Evolutionary conservation across 2,797 vertebrate genomes (phyloP).

Genomic region (Kryptopterus vitreolus): DNA sequence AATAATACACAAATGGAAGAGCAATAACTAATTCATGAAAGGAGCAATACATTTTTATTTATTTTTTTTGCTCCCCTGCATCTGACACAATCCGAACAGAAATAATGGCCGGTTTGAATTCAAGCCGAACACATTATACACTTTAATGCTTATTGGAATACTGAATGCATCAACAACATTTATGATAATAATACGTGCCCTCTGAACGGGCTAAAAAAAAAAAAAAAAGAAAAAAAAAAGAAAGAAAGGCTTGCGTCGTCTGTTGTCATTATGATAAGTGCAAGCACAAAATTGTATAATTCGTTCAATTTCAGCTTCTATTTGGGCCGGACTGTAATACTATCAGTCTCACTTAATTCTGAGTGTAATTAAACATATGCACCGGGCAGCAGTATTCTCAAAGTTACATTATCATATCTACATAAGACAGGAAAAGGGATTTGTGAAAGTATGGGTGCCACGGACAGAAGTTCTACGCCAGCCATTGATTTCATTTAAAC

Average conservation of each 20-base stretch:
- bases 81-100: conserved; percentile 45
- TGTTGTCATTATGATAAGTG: conserved; percentile 61
- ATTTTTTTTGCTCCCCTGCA: conserved; percentile 27
- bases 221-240: conserved; percentile 40
- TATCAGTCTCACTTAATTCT: conserved; percentile 76
- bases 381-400: conserved; percentile 63
- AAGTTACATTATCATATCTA: conserved; percentile 75
- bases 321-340: conserved; percentile 64
- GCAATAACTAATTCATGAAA: conserved; percentile 48
- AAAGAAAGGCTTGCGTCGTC: conserved; percentile 57
- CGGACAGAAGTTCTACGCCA: conserved; percentile 75
- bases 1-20: conserved; percentile 34
- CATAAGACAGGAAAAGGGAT: conserved; percentile 69
- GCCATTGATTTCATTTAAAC: conserved; percentile 79
- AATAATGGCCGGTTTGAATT: conserved; percentile 42
- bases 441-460: conserved; percentile 64
- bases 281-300: conserved; percentile 62
- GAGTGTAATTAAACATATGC: conserved; percentile 77
- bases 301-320: conserved; percentile 62
- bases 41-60: conserved; percentile 11
- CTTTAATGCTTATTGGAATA: conserved; percentile 49
- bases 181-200: conserved; percentile 47
- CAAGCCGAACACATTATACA: conserved; percentile 42
- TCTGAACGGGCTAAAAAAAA: conserved; percentile 37
- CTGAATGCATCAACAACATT: conserved; percentile 41